phyloP scores from a whole-genome alignment of 2,888 invertebrate species.

The Rosalia funebris region DNA sequence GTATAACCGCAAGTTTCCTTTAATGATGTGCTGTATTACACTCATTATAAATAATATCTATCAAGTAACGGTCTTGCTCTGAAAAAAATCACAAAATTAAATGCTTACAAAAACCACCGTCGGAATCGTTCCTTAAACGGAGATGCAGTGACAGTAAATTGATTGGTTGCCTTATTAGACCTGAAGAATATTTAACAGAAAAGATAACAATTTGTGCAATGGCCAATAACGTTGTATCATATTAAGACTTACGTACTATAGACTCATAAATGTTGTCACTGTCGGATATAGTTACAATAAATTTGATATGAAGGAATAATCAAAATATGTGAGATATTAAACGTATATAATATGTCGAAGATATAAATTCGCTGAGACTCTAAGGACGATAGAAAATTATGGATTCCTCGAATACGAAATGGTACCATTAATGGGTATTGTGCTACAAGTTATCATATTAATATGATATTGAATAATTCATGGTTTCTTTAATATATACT shows the following conservation, averaged over 20 bases:
- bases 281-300: conserved; percentile 7
- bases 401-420: no score
- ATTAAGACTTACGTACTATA: conserved; percentile 36
- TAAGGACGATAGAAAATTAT: no score
- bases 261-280: conserved; percentile 38
- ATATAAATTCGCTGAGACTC: no score
- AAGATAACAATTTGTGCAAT: conserved; percentile 47
- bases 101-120: conserved; percentile 22
- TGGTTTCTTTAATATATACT: no score
- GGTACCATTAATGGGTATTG: no score
- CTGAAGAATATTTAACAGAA: conserved; percentile 45
- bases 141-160: conserved; percentile 45
- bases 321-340: no score
- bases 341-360: no score
- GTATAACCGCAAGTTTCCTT: conserved; percentile 1
- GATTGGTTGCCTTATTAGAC: conserved; percentile 50
- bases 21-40: not conserved
- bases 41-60: conserved; percentile 14
- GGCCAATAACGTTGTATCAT: conserved; percentile 28
- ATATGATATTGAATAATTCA: no score
- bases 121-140: conserved; percentile 41
- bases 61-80: conserved; percentile 11
- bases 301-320: no score
- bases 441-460: no score
- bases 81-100: conserved; percentile 24